phyloP scores from a whole-genome alignment of 2,888 invertebrate species.

The Orthosia incerta region DNA sequence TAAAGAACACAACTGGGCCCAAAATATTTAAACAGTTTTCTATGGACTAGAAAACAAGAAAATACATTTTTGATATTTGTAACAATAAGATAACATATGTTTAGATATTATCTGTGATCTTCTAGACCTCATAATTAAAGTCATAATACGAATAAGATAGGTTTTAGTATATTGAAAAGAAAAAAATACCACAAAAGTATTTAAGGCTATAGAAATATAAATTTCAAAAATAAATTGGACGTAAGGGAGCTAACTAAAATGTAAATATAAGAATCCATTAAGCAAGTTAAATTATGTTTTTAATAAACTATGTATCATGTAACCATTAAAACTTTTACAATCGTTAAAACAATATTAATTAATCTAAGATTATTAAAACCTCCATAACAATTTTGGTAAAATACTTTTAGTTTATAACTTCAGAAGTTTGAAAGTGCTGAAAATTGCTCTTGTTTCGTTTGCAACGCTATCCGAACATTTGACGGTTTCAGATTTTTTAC shows the following conservation, averaged over 20 bases:
- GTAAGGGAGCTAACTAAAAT: background rate
- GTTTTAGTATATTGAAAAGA: too few species aligned
- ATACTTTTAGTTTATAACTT: background rate
- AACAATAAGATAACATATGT: too few species aligned
- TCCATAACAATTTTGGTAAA: background rate
- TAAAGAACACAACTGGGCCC: too few species aligned
- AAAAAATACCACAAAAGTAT: too few species aligned
- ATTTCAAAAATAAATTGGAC: too few species aligned
- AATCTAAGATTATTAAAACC: background rate
- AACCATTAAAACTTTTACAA: conserved; percentile 12
- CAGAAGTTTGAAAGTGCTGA: background rate
- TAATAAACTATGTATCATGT: background rate
- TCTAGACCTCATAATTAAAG: too few species aligned
- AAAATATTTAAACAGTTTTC: too few species aligned
- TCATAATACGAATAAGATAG: too few species aligned
- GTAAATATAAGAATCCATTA: background rate
- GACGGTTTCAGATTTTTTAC: conserved; percentile 7
- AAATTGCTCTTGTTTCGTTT: conserved; percentile 10
- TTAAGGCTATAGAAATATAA: too few species aligned
- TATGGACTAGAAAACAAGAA: too few species aligned
- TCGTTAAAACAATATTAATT: background rate
- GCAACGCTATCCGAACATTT: background rate
- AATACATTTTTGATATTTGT: too few species aligned
- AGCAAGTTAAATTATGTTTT: background rate
- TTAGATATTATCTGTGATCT: too few species aligned